Evolutionary conservation across 2,888 invertebrate genomes (phyloP).

Genomic region (Leptothorax acervorum): DNA sequence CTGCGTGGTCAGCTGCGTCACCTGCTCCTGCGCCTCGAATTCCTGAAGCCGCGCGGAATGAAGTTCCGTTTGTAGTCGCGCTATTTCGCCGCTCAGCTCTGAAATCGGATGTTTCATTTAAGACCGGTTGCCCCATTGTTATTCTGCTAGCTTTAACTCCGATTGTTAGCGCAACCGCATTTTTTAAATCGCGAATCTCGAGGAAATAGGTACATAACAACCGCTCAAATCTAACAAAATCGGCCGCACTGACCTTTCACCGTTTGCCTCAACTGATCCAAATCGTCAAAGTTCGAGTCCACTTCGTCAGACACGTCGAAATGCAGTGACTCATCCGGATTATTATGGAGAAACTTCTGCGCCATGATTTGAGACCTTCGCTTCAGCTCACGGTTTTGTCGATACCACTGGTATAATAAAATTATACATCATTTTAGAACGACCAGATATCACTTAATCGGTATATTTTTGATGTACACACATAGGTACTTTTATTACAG

Average conservation of each 20-base stretch:
- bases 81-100: constrained; percentile 89
- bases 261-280: constrained; percentile 90
- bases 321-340: constrained; percentile 86
- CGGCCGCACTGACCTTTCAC: constrained; percentile 85
- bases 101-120: constrained; percentile 63
- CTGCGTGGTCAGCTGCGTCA: constrained; percentile 81
- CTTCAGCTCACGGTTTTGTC: constrained; percentile 91
- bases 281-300: constrained; percentile 86
- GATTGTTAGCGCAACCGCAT: neutral
- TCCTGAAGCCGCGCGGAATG: constrained; percentile 89
- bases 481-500: neutral
- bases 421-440: neutral
- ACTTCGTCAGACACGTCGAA: constrained; percentile 81
- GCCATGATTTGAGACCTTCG: constrained; percentile 89
- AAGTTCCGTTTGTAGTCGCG: constrained; percentile 89
- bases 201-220: neutral
- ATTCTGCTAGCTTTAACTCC: neutral
- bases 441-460: neutral
- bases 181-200: neutral
- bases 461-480: neutral
- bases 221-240: neutral
- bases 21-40: constrained; percentile 90
- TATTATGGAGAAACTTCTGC: constrained; percentile 87
- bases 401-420: constrained; percentile 88
- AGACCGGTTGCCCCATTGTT: neutral